phyloP scores from a whole-genome alignment of 1,140 invertebrate species.

The Lerema accius region DNA sequence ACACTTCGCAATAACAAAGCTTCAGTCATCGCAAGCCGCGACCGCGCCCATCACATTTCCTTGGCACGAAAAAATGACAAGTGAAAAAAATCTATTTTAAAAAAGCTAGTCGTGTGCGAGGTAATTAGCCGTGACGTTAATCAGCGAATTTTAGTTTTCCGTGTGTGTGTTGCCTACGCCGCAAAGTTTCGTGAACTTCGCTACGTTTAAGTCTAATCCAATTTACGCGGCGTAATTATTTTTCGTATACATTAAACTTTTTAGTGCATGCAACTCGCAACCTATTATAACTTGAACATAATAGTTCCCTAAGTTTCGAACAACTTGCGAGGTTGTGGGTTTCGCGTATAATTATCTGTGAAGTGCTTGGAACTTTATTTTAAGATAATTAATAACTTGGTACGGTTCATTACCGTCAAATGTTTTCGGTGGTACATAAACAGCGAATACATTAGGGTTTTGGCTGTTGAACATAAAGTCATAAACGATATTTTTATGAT shows the following conservation, averaged over 20 bases:
- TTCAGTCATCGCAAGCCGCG: conserved; percentile 50
- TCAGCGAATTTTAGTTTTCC: conserved; percentile 1
- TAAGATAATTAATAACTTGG: conserved; percentile 33
- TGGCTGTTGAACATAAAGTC: conserved; percentile 1
- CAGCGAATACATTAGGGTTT: conserved; percentile 13
- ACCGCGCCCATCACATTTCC: conserved; percentile 31
- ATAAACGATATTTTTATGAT: conserved; percentile 50
- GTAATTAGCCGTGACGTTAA: conserved; percentile 24
- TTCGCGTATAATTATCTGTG: conserved; percentile 38
- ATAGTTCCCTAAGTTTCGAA: conserved; percentile 40
- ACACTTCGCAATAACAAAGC: conserved; percentile 57
- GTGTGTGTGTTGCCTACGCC: conserved; percentile 14
- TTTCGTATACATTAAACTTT: conserved; percentile 40
- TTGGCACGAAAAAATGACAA: conserved; percentile 42
- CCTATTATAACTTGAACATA: conserved; percentile 45
- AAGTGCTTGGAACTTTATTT: conserved; percentile 31
- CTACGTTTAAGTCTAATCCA: conserved; percentile 30
- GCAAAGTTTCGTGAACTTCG: conserved; percentile 24
- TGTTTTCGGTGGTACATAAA: conserved; percentile 15
- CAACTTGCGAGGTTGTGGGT: conserved; percentile 38
- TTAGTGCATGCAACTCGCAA: conserved; percentile 38
- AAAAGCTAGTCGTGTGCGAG: conserved; percentile 24
- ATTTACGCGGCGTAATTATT: conserved; percentile 43
- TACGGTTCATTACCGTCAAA: conserved; percentile 11
- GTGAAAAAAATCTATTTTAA: conserved; percentile 27